phyloP scores from a whole-genome alignment of 2,888 invertebrate species.

The Epirrita christyi region DNA sequence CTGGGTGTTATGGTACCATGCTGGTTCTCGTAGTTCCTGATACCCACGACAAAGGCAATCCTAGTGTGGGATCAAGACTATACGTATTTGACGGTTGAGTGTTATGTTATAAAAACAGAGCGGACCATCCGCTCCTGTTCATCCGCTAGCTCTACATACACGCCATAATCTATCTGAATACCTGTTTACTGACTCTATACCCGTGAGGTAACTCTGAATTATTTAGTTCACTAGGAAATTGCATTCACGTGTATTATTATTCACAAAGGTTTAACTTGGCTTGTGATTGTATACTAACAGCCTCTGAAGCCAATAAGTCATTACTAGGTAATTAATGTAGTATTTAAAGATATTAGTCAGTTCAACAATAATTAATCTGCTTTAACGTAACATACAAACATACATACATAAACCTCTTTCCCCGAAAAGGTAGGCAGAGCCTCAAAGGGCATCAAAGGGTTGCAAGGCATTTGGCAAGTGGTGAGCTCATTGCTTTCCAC shows the following conservation, averaged over 20 bases:
- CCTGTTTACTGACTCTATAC: constrained; percentile 19
- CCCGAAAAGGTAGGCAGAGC: too few relatives aligned
- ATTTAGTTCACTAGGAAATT: constrained; percentile 48
- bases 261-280: constrained; percentile 24
- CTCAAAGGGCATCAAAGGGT: too few relatives aligned
- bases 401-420: too few relatives aligned
- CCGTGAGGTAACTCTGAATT: constrained; percentile 43
- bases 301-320: background rate
- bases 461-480: too few relatives aligned
- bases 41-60: too few relatives aligned
- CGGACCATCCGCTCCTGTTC: background rate
- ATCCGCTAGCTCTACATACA: constrained; percentile 2
- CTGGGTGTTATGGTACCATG: too few relatives aligned
- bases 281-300: constrained; percentile 13
- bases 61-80: too few relatives aligned
- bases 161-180: background rate
- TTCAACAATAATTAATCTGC: too few relatives aligned
- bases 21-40: too few relatives aligned
- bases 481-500: too few relatives aligned
- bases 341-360: background rate
- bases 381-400: too few relatives aligned
- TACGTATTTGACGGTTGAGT: too few relatives aligned
- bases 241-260: constrained; percentile 43
- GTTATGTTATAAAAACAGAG: background rate
- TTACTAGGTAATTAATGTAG: constrained; percentile 4